These are phyloP conservation scores for Eupsittula cactorum DNA, from an alignment of 2,113 vertebrate genomes.

Conservation along the genomic window DNA sequence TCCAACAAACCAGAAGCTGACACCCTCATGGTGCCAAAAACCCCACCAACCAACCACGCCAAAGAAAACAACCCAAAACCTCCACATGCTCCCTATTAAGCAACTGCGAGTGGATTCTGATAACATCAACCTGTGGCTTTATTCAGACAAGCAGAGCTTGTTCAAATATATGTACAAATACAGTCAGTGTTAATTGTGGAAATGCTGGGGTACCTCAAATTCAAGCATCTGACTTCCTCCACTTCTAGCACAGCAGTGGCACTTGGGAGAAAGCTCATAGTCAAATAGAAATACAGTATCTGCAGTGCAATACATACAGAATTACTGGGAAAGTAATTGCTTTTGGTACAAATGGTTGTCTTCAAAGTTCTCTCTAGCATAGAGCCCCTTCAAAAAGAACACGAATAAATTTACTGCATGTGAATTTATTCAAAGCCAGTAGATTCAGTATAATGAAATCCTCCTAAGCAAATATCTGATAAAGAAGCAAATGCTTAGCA, in stretches of 20 bases:
- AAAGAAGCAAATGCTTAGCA: constrained; percentile 70
- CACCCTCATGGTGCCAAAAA: background rate
- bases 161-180: background rate
- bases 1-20: background rate
- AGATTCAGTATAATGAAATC: constrained; percentile 78
- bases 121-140: background rate
- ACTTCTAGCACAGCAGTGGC: constrained; percentile 28
- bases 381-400: constrained; percentile 59
- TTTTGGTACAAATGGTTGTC: constrained; percentile 76
- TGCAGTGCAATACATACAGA: constrained; percentile 75
- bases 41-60: rapidly evolving
- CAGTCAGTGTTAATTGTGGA: background rate
- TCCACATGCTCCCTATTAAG: background rate
- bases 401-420: constrained; percentile 74
- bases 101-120: background rate
- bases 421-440: constrained; percentile 76
- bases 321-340: constrained; percentile 79
- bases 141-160: background rate
- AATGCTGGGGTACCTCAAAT: background rate
- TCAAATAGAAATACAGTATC: constrained; percentile 70
- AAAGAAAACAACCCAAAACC: background rate
- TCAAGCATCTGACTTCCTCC: background rate
- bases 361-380: constrained; percentile 73
- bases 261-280: constrained; percentile 58
- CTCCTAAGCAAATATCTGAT: constrained; percentile 76